Base-by-base conservation (phyloP, 1,140 invertebrate species). In the Heliconius melpomene region DNA sequence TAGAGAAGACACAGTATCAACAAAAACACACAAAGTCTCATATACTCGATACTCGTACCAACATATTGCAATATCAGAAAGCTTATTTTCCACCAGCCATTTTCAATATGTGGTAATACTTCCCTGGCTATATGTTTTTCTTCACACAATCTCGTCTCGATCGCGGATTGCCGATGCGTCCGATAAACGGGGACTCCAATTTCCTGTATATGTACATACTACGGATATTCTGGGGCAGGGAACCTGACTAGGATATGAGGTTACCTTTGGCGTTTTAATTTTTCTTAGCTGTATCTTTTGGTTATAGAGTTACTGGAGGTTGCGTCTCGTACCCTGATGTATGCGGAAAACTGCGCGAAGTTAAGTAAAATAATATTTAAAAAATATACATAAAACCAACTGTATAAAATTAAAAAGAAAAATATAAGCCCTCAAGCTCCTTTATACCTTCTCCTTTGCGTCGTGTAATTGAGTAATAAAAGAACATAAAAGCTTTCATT, bases 181-280 rank as follows among this genome's bases (percentile, higher is more conserved):
- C 77, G 82, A 83, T 83, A 81, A 81, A 83, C 79, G 79, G 50
- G 77, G 74, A 74, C 79, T 79, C 75, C 82, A 83, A 83, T 83
- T 83, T 83, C 82, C 82, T 79, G 79, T 77, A 46, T 79, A 66
- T 29, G 77, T 77, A 80, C 82, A 83, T 54, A 79, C 23, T 81
- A 9, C 0, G 36, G 36, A 38, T 72, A 72, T 11, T 72, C 26
- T 72, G 29, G 36, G 29, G 18, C 13, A 71, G 13, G 13, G 26
- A 26, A 23, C 23, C 60, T 66, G 26, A 5, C 18, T 7, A 52
- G 50, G 16, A 23, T 23, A 57, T 57, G 23, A n/a, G 54, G 23
- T 3, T 13, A 29, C 60, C 26, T 66, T 16, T 72, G 18, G 9
- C 29, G 18, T 72, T 38, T 72, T 72, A 72, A 72, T 40, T 23